Conservation (phyloP, 2,888 invertebrate species). For the Acholoe squamosa region DNA sequence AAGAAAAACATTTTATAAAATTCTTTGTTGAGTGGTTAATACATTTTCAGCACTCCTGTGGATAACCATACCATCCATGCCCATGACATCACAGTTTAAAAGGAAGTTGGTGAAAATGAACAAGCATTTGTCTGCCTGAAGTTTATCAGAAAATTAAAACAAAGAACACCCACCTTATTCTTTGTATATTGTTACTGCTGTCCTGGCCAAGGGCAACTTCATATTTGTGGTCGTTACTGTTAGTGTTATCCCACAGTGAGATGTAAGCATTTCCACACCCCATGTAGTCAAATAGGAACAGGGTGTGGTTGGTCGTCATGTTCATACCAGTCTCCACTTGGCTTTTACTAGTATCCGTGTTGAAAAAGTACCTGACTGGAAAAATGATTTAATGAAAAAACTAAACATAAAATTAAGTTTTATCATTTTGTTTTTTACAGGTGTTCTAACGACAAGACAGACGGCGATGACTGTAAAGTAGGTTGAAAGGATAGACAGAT, state of each 20-base stretch:
- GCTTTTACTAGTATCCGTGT: neutral
- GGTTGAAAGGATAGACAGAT: too few species aligned
- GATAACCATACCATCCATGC: too few species aligned
- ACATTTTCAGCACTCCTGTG: too few species aligned
- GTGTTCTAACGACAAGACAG: too few species aligned
- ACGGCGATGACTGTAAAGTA: too few species aligned
- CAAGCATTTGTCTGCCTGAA: neutral
- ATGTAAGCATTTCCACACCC: neutral
- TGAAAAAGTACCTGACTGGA: neutral
- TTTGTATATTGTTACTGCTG: neutral
- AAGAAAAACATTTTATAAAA: too few species aligned
- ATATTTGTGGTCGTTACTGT: neutral
- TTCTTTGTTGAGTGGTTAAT: too few species aligned
- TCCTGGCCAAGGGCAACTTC: neutral
- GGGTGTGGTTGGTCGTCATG: neutral
- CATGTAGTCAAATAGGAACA: slow-evolving; percentile 39
- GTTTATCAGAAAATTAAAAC: neutral
- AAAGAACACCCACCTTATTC: neutral
- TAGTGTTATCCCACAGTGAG: neutral
- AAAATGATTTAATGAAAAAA: too few species aligned
- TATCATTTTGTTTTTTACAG: too few species aligned
- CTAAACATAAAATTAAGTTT: too few species aligned
- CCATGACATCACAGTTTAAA: too few species aligned
- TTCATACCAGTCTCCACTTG: neutral
- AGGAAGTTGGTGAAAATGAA: too few species aligned